Percentiles rank a stretch among this genome's conserved stretches.
These are phyloP conservation scores for Nixonia krombeini DNA, from an alignment of 1,140 invertebrate genomes.

Conservation along the genomic window DNA sequence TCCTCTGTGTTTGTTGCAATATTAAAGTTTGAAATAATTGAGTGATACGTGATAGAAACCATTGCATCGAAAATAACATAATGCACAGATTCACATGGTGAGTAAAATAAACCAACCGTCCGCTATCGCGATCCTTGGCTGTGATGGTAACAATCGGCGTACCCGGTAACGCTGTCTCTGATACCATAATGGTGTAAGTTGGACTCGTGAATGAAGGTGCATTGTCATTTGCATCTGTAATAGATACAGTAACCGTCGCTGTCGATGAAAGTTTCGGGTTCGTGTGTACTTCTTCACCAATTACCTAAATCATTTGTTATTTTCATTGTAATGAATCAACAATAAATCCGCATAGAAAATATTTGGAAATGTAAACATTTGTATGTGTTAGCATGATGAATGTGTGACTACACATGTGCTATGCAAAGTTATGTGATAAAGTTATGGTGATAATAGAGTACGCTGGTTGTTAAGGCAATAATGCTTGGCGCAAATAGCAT, in stretches of 20 bases:
- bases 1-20: too few relatives aligned
- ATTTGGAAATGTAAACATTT: too few relatives aligned
- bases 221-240: constrained; percentile 93
- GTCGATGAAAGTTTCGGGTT: constrained; percentile 84
- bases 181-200: constrained; percentile 79
- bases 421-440: too few relatives aligned
- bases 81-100: too few relatives aligned
- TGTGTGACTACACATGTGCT: too few relatives aligned
- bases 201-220: constrained; percentile 84
- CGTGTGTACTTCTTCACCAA: constrained; percentile 87
- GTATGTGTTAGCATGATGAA: too few relatives aligned
- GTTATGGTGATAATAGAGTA: too few relatives aligned
- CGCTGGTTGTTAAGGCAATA: too few relatives aligned
- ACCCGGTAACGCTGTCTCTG: constrained; percentile 81
- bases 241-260: constrained; percentile 86
- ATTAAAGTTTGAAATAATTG: too few relatives aligned
- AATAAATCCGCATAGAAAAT: constrained; percentile 6
- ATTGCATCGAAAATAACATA: too few relatives aligned
- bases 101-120: constrained; percentile 76
- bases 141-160: constrained; percentile 82
- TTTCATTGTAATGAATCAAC: constrained; percentile 33
- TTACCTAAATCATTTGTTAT: constrained; percentile 76
- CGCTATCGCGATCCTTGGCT: constrained; percentile 88
- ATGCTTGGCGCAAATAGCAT: too few relatives aligned
- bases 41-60: too few relatives aligned